Conservation (phyloP, 2,113 vertebrate genomes). For the Coryphaenoides rupestris region DNA sequence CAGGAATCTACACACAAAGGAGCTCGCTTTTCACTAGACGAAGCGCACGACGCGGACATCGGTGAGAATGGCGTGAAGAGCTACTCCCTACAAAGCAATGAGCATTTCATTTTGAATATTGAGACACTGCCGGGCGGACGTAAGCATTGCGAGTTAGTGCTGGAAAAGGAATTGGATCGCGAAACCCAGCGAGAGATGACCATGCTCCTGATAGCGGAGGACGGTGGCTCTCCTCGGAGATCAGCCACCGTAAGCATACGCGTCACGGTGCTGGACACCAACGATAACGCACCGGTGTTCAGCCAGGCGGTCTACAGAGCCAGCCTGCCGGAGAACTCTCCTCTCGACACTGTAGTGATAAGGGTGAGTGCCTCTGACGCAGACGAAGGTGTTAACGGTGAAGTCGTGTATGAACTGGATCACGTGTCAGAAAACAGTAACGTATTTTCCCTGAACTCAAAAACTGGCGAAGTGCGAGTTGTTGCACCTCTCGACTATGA, state of each 20-base stretch:
- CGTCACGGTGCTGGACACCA: constrained; percentile 41
- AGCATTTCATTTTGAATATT: constrained; percentile 39
- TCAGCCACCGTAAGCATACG: constrained; percentile 35
- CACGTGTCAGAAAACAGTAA: constrained; percentile 46
- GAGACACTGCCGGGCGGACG: constrained; percentile 48
- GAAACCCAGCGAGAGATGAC: constrained; percentile 25
- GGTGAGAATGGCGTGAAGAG: constrained; percentile 45
- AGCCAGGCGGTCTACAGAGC: constrained; percentile 48
- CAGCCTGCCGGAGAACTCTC: constrained; percentile 49
- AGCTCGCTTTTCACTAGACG: constrained; percentile 56
- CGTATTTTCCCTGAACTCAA: constrained; percentile 59
- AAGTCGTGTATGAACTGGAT: constrained; percentile 66
- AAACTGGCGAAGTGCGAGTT: constrained; percentile 64
- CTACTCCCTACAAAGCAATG: constrained; percentile 43
- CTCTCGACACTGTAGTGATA: constrained; percentile 37
- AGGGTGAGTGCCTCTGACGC: constrained; percentile 67
- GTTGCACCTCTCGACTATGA: constrained; percentile 65
- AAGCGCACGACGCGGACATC: constrained; percentile 60
- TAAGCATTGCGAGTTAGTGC: constrained; percentile 42
- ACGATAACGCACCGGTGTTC: constrained; percentile 50
- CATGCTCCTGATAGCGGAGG: constrained; percentile 35
- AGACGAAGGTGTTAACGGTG: constrained; percentile 70
- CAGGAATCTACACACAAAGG: constrained; percentile 57
- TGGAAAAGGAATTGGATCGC: constrained; percentile 34
- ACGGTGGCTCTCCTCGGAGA: constrained; percentile 44